A percentile compares a stretch with the other conserved stretches of the same genome.
Evolutionary conservation across 2,888 invertebrate genomes (phyloP).

Genomic region (Phytoseiulus persimilis): DNA sequence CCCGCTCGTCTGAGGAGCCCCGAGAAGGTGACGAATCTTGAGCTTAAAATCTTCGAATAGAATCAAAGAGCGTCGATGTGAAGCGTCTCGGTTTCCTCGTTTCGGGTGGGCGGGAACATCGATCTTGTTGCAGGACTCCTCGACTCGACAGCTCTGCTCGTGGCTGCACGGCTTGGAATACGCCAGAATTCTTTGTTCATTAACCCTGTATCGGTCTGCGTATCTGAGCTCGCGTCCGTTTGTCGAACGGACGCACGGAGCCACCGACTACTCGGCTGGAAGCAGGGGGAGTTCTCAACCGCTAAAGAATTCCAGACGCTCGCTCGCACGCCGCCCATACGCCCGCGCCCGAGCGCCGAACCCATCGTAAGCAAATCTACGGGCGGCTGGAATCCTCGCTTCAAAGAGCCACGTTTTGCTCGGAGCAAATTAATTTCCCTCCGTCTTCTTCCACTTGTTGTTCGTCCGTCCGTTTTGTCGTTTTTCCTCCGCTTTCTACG

Average conservation of each 20-base stretch:
- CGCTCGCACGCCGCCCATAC: neutral
- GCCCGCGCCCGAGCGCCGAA: conserved; percentile 5
- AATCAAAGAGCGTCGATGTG: no score
- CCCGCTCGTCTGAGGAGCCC: neutral
- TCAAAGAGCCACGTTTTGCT: neutral
- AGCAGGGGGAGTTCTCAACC: neutral
- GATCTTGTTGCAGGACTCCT: no score
- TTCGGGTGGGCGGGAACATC: neutral
- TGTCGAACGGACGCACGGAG: neutral
- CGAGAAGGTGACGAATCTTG: neutral
- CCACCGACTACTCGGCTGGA: neutral
- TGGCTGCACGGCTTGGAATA: neutral
- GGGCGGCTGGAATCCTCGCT: neutral
- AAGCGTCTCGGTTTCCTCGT: neutral
- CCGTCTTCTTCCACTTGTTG: neutral
- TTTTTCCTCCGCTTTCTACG: neutral
- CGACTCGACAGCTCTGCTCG: no score
- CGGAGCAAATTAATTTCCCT: neutral
- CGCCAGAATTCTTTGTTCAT: neutral
- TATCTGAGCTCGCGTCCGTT: neutral
- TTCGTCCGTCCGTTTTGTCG: neutral
- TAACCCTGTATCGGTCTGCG: neutral
- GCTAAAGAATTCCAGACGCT: neutral
- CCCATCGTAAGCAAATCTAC: neutral
- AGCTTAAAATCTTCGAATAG: neutral